Evolutionary conservation across 2,113 vertebrate species (phyloP).

Genomic region (Neofelis nebulosa): DNA sequence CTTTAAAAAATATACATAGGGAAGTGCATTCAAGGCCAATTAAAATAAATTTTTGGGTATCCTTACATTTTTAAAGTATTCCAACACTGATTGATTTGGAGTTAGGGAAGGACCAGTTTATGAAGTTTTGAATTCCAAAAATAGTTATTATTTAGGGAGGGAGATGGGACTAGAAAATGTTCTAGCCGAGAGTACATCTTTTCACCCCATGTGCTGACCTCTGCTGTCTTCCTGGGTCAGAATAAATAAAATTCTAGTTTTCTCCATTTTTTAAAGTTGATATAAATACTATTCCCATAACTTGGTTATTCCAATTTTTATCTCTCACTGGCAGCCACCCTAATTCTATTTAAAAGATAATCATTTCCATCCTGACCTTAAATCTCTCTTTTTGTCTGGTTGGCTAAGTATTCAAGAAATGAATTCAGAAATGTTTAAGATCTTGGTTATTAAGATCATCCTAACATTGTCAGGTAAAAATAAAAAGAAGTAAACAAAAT

Average conservation of each 20-base stretch:
- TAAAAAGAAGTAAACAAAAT: background rate
- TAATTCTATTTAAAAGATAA: background rate
- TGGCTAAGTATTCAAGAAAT: background rate
- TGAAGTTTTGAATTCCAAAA: background rate
- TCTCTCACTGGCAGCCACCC: background rate
- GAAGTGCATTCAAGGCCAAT: background rate
- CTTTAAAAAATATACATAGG: background rate
- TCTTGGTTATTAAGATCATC: constrained; percentile 20
- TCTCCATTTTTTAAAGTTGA: background rate
- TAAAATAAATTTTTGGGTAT: background rate
- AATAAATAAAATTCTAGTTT: background rate
- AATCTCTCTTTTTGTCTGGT: background rate
- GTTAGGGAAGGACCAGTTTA: background rate
- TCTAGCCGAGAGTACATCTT: background rate
- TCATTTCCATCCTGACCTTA: background rate
- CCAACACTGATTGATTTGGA: background rate
- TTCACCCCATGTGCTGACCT: background rate
- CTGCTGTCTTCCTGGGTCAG: background rate
- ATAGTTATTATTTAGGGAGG: background rate
- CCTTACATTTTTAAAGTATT: background rate
- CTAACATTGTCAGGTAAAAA: constrained; percentile 28
- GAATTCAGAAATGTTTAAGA: constrained; percentile 15
- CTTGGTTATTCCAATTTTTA: background rate
- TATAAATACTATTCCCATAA: background rate
- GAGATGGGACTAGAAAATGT: background rate